Evolutionary conservation across 1,140 invertebrate genomes (phyloP), one percentile per base, ranked within the genome.

Genomic region (Vollenhovia emeryi): DNA sequence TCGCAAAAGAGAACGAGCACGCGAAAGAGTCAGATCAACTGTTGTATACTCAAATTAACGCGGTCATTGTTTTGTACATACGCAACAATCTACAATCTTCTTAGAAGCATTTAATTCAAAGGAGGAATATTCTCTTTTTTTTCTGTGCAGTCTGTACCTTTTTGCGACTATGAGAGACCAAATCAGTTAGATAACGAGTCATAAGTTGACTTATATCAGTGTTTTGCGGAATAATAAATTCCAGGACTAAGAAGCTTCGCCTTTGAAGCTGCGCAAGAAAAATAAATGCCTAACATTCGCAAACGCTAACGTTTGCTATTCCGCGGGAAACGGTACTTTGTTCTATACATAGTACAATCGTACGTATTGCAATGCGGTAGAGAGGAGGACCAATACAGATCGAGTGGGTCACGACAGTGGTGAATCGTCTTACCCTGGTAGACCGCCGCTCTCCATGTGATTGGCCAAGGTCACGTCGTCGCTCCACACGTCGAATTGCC

Each of bases 401-500:
- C 1, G 21, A 66, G 45, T 36, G 21, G 21, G 8, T 4, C 30
- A 33, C 15, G 15, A 40, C n/a, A 52, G 21, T 45, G 43, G 27
- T 45, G 18, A 57, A 55, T 33, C 18, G 50, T 90, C 96, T 96
- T 94, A 99, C 98, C 99, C 98, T 11, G 99, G 98, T 64, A 98
- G 96, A 69, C 99, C 99, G 18, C 98, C 98, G 57, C 98, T 98
- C 95, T 99, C 99, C 98, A 99, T 99, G 92, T 99, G 97, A 95
- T 99, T 99, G 66, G 99, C 99, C 6, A 99, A 95, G 24, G 98
- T 99, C 91, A 99, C 99, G 94, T 99, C 99, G 95, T 99, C 98
- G 89, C 98, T 99, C 98, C 99, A 99, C 50, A 99, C 98, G 95
- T 99, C 99, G 94, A 98, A 99, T 96, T 99, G 99, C 99, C 98